Evolutionary conservation across 1,140 invertebrate genomes (phyloP).

Genomic region (Drosophila ficusphila): DNA sequence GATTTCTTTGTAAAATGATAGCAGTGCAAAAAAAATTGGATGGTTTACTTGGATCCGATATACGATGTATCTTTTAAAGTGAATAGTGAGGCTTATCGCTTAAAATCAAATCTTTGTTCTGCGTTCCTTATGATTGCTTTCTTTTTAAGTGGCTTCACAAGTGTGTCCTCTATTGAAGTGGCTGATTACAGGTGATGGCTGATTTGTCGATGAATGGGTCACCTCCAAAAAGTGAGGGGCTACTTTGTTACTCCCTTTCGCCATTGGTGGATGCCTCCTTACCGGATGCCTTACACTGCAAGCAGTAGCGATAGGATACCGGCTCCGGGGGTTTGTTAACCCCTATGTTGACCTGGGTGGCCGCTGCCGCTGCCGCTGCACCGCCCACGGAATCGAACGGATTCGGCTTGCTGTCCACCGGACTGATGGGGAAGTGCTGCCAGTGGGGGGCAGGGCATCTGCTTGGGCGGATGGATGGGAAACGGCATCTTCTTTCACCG

Average conservation of each 20-base stretch:
- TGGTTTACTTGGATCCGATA: background rate
- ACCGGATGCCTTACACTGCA: constrained; percentile 58
- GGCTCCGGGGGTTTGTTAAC: constrained; percentile 63
- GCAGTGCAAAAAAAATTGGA: background rate
- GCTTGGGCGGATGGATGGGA: constrained; percentile 76
- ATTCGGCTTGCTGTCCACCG: constrained; percentile 60
- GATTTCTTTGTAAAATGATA: background rate
- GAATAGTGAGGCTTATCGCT: background rate
- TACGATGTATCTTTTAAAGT: background rate
- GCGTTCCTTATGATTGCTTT: background rate
- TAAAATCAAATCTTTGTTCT: background rate
- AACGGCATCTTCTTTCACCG: constrained; percentile 60
- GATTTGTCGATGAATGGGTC: constrained; percentile 1
- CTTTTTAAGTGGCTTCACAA: constrained; percentile 11
- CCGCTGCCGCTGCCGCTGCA: constrained; percentile 21
- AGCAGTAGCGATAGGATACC: constrained; percentile 65
- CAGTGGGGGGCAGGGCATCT: constrained; percentile 82
- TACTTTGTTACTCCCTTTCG: constrained; percentile 27
- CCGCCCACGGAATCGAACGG: constrained; percentile 57
- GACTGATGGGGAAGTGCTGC: constrained; percentile 79
- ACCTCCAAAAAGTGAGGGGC: background rate
- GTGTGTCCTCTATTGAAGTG: constrained; percentile 30
- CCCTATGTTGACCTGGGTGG: background rate
- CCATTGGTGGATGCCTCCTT: constrained; percentile 21
- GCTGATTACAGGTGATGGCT: constrained; percentile 30